Conservation (phyloP, 2,797 vertebrate genomes). For the Fundulus diaphanus region DNA sequence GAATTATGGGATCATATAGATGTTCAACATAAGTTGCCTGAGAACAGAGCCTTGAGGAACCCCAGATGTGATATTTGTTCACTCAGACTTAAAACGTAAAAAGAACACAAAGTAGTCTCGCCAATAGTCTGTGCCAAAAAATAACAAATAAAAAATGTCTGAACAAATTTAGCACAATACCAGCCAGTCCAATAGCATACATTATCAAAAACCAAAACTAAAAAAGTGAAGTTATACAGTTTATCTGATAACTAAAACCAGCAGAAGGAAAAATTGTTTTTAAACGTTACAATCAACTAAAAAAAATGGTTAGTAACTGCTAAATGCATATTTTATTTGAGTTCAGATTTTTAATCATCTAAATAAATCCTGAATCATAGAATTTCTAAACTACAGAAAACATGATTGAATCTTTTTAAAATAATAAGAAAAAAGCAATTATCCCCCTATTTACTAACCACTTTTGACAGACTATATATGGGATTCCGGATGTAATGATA, state of each 20-base stretch:
- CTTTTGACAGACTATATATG: background rate
- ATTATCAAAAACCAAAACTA: background rate
- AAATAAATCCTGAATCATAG: background rate
- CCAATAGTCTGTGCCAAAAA: background rate
- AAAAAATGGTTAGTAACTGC: background rate
- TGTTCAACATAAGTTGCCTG: background rate
- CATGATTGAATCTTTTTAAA: background rate
- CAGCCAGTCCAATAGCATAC: background rate
- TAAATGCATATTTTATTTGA: background rate
- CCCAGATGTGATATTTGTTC: background rate
- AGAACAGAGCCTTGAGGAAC: background rate
- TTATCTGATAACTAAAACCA: background rate
- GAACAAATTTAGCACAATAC: background rate
- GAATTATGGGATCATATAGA: background rate
- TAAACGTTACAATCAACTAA: background rate
- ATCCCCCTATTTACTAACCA: background rate
- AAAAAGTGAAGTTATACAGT: background rate
- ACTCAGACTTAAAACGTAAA: background rate
- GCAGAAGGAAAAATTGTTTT: background rate
- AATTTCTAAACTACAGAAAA: background rate
- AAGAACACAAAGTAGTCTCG: background rate
- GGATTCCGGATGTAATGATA: slow-evolving; percentile 17
- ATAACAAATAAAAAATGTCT: background rate
- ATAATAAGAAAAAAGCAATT: background rate
- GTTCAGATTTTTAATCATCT: background rate